Conservation (phyloP, 2,888 invertebrate genomes). For the Philhelius pedissequus region DNA sequence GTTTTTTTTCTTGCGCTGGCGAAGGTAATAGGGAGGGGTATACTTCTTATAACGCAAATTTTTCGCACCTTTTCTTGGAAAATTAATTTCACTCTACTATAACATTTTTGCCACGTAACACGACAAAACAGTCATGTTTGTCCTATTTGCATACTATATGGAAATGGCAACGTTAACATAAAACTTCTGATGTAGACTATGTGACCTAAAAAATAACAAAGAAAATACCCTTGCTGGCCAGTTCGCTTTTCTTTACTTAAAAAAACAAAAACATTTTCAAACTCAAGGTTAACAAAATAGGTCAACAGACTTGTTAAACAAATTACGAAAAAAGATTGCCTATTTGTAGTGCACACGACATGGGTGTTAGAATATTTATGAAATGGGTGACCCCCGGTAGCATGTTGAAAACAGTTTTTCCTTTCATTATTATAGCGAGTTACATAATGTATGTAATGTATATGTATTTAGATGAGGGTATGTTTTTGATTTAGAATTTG, state of each 20-base stretch:
- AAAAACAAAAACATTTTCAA: not conserved
- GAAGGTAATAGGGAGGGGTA: too few relatives aligned
- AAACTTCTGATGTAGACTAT: not conserved
- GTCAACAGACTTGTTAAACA: not conserved
- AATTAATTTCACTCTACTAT: not conserved
- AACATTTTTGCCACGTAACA: not conserved
- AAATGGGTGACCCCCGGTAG: not conserved
- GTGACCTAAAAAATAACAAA: not conserved
- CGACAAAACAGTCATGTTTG: not conserved
- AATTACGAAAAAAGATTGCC: not conserved
- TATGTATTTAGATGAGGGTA: too few relatives aligned
- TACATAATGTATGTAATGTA: too few relatives aligned
- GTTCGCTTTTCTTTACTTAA: too few relatives aligned
- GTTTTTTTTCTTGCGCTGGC: too few relatives aligned
- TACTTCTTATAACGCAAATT: not conserved
- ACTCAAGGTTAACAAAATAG: not conserved
- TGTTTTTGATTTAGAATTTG: not conserved
- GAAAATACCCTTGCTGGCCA: not conserved
- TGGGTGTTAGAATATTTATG: slow-evolving; percentile 1
- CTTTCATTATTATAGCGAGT: too few relatives aligned
- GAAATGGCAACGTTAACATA: too few relatives aligned
- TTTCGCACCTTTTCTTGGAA: not conserved
- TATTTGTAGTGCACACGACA: not conserved
- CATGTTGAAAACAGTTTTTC: not conserved
- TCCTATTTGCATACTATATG: not conserved